A percentile compares a stretch with the other conserved stretches of the same genome.
Conservation (phyloP, 2,797 vertebrate genomes). For the Erpetoichthys calabaricus region DNA sequence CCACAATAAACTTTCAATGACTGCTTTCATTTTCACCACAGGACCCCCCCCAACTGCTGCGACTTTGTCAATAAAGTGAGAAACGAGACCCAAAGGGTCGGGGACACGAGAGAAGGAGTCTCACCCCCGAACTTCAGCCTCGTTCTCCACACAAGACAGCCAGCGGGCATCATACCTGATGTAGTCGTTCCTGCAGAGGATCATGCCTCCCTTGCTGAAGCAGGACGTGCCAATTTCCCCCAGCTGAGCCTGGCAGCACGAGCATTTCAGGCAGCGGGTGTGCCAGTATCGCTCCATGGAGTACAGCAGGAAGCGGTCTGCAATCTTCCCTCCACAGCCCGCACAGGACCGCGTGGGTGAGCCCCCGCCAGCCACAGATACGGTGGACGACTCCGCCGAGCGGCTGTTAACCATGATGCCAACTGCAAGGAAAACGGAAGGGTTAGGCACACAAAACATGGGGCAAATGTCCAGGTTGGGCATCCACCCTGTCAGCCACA, state of each 20-base stretch:
- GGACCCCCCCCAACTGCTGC: background rate
- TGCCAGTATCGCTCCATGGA: constrained; percentile 67
- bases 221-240: constrained; percentile 63
- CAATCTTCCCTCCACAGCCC: constrained; percentile 50
- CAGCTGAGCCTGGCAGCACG: constrained; percentile 63
- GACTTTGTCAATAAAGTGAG: too few species aligned
- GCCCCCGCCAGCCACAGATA: constrained; percentile 26
- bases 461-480: too few species aligned
- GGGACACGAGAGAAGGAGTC: too few species aligned
- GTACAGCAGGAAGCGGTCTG: constrained; percentile 58
- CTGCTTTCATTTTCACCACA: background rate
- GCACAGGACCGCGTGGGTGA: constrained; percentile 40
- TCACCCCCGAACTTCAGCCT: too few species aligned
- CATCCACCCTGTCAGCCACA: too few species aligned
- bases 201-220: constrained; percentile 67
- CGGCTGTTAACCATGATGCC: constrained; percentile 52
- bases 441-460: too few species aligned
- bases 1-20: too few species aligned
- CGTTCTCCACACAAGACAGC: background rate
- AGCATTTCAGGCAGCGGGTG: constrained; percentile 59
- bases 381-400: constrained; percentile 37
- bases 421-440: constrained; percentile 21
- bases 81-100: too few species aligned
- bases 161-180: constrained; percentile 41
- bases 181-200: constrained; percentile 66